Evolutionary conservation across 92 coral and sea anemone genomes (phyloP).

Genomic region (Ricordea florida): DNA sequence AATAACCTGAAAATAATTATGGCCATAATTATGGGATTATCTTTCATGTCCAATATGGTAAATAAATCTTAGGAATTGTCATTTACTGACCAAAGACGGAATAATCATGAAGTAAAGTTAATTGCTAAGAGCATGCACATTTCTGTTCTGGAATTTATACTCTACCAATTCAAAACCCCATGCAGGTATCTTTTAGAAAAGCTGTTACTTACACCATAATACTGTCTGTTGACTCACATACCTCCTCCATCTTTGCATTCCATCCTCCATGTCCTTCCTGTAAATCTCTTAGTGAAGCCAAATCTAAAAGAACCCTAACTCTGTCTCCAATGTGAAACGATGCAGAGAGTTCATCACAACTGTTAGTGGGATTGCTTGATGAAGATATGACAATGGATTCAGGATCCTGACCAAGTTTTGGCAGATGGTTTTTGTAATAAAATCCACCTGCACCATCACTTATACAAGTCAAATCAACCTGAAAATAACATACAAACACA

Average conservation of each 20-base stretch:
- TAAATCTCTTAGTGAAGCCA: slow-evolving; percentile 41
- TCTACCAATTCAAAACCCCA: no score
- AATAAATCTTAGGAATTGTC: no score
- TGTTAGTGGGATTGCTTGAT: neutral
- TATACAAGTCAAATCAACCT: slow-evolving; percentile 68
- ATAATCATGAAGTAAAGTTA: no score
- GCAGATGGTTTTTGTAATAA: slow-evolving; percentile 78
- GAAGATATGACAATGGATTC: slow-evolving; percentile 47
- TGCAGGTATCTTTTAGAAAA: no score
- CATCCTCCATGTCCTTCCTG: slow-evolving; percentile 83
- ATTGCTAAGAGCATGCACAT: no score
- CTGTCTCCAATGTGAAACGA: slow-evolving; percentile 49
- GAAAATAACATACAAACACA: no score
- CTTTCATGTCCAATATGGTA: no score
- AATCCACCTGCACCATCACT: slow-evolving; percentile 48
- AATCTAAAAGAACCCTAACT: slow-evolving; percentile 36
- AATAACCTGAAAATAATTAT: slow-evolving; percentile 57
- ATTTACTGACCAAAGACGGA: no score
- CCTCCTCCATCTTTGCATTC: slow-evolving; percentile 86
- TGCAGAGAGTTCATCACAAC: neutral
- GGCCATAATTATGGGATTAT: no score
- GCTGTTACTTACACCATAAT: no score
- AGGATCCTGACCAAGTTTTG: slow-evolving; percentile 67
- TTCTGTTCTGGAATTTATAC: no score
- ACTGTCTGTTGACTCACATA: no score